Percentiles rank a stretch among this genome's conserved stretches.
These are phyloP conservation scores for Drosophila sp. DNA, from an alignment of 1,140 invertebrate genomes.

Conservation along the genomic window DNA sequence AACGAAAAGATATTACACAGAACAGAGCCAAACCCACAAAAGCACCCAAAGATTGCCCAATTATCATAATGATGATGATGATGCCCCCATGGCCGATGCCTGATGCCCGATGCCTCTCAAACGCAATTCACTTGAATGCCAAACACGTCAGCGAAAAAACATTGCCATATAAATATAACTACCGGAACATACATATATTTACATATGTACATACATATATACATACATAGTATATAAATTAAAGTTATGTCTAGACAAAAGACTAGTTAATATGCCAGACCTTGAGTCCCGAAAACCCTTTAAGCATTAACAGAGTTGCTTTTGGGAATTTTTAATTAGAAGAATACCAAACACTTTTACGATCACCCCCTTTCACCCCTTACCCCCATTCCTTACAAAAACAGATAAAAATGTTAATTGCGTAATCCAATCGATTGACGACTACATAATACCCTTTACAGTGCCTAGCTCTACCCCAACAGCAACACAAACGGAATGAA, in stretches of 20 bases:
- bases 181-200: conserved; percentile 49
- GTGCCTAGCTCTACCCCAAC: too few species aligned
- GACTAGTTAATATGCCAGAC: conserved; percentile 59
- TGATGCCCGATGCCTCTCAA: conserved; percentile 20
- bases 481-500: too few species aligned
- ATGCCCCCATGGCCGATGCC: neutral
- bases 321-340: conserved; percentile 67
- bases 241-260: conserved; percentile 20
- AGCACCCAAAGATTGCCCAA: conserved; percentile 31
- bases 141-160: conserved; percentile 45
- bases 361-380: neutral
- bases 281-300: conserved; percentile 39
- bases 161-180: conserved; percentile 28
- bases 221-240: conserved; percentile 29
- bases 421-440: neutral
- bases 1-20: neutral
- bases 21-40: conserved; percentile 18
- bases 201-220: conserved; percentile 1
- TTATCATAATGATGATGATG: conserved; percentile 53
- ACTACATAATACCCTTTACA: neutral
- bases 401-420: neutral
- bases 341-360: conserved; percentile 15
- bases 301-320: conserved; percentile 24
- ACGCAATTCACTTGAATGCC: conserved; percentile 54
- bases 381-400: neutral